Evolutionary conservation across 2,888 invertebrate species (phyloP).

Genomic region (Quadriops clusia): DNA sequence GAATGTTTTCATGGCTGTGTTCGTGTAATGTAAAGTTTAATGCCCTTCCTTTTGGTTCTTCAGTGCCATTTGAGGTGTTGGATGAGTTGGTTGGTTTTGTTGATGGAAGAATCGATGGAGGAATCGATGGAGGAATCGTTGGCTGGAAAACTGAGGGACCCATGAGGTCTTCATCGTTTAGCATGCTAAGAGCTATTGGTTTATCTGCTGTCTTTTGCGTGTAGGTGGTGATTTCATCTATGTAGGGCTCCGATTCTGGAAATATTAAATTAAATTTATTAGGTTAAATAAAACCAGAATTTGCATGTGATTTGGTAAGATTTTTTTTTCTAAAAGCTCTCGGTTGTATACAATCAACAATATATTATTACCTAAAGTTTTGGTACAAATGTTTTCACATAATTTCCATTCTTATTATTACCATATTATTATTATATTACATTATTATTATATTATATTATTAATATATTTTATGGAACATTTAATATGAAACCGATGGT

Average conservation of each 20-base stretch:
- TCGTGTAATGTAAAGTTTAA: conserved; percentile 30
- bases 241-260: conserved; percentile 9
- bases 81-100: conserved; percentile 11
- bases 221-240: conserved; percentile 21
- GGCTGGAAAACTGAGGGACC: conserved; percentile 19
- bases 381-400: too few species aligned
- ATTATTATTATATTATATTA: too few species aligned
- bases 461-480: too few species aligned
- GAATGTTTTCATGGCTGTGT: conserved; percentile 23
- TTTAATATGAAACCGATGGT: too few species aligned
- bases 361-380: too few species aligned
- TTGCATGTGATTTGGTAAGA: too few species aligned
- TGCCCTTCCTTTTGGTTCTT: conserved; percentile 29
- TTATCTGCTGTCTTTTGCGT: conserved; percentile 21
- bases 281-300: too few species aligned
- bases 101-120: conserved; percentile 7
- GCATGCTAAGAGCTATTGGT: conserved; percentile 27
- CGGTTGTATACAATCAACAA: too few species aligned
- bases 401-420: too few species aligned
- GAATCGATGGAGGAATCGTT: conserved; percentile 9
- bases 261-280: conserved; percentile 8
- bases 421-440: too few species aligned
- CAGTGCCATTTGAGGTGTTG: conserved; percentile 11
- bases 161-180: conserved; percentile 27
- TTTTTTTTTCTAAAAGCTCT: too few species aligned